Conservation (phyloP, 2,888 invertebrate species). For the Apodemia zela region DNA sequence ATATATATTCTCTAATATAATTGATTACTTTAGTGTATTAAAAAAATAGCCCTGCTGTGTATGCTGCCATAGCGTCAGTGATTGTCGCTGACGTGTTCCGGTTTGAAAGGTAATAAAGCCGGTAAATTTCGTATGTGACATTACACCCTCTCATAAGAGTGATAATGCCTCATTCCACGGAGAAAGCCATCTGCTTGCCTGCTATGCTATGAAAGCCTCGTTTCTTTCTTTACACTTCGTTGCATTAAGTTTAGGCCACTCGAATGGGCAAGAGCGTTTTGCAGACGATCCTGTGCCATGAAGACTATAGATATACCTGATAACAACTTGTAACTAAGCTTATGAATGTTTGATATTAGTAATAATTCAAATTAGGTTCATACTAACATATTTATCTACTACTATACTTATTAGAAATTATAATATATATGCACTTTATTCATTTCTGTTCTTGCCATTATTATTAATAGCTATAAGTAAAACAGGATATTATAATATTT, state of each 20-base stretch:
- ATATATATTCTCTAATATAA: too few species aligned
- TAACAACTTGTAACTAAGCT: conserved; percentile 38
- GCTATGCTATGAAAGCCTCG: too few species aligned
- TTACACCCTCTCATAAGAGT: too few species aligned
- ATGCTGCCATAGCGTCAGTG: too few species aligned
- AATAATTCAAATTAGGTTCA: conserved; percentile 30
- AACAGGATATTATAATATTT: conserved; percentile 13
- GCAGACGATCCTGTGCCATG: conserved; percentile 4
- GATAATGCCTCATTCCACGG: too few species aligned
- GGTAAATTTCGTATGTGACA: too few species aligned
- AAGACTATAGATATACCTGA: conserved; percentile 7
- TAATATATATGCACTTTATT: conserved; percentile 10
- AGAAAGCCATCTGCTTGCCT: too few species aligned
- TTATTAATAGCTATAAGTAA: not conserved
- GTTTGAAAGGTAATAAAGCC: too few species aligned
- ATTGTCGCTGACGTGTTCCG: too few species aligned
- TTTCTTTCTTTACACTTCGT: not conserved
- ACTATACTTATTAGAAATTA: conserved; percentile 9
- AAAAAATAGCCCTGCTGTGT: too few species aligned
- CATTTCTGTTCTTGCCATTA: conserved; percentile 2
- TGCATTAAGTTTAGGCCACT: not conserved
- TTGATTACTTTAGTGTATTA: too few species aligned
- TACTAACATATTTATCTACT: not conserved
- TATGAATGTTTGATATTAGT: conserved; percentile 52
- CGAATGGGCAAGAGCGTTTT: not conserved